Percentiles rank a stretch among this genome's conserved stretches.
Conservation (phyloP, 2,797 vertebrate species). For the Vultur gryphus region DNA sequence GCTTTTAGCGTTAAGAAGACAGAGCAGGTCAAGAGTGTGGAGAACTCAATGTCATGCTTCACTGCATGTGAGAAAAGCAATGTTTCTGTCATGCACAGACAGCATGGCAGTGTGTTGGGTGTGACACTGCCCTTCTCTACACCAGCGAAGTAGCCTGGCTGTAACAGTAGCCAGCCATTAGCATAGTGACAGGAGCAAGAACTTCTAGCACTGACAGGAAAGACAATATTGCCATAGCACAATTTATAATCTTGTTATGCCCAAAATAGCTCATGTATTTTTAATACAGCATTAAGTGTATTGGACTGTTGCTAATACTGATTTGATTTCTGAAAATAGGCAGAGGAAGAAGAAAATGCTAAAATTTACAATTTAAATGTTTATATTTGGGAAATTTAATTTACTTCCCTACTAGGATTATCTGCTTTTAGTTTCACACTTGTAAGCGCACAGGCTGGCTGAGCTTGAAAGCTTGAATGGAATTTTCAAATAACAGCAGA, state of each 20-base stretch:
- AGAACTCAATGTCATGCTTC: neutral
- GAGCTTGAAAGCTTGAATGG: neutral
- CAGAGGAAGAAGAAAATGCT: neutral
- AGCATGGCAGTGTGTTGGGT: neutral
- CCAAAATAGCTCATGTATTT: neutral
- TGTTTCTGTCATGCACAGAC: neutral
- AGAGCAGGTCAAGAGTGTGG: neutral
- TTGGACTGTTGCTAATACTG: neutral
- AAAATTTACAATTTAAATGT: neutral
- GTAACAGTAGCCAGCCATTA: neutral
- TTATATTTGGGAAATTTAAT: neutral
- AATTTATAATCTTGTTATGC: neutral
- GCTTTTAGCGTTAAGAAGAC: neutral
- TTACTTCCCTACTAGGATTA: neutral
- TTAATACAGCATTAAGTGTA: neutral
- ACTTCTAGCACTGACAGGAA: neutral
- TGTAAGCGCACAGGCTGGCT: neutral
- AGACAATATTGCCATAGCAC: neutral
- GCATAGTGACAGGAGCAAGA: neutral
- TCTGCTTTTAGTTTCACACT: neutral
- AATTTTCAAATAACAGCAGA: conserved; percentile 11
- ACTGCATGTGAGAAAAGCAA: rapidly evolving
- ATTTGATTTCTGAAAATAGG: neutral
- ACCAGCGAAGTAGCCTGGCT: neutral
- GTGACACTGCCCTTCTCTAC: neutral